Conservation (phyloP, 2,888 invertebrate species). For the Parapristionchus giblindavisi region DNA sequence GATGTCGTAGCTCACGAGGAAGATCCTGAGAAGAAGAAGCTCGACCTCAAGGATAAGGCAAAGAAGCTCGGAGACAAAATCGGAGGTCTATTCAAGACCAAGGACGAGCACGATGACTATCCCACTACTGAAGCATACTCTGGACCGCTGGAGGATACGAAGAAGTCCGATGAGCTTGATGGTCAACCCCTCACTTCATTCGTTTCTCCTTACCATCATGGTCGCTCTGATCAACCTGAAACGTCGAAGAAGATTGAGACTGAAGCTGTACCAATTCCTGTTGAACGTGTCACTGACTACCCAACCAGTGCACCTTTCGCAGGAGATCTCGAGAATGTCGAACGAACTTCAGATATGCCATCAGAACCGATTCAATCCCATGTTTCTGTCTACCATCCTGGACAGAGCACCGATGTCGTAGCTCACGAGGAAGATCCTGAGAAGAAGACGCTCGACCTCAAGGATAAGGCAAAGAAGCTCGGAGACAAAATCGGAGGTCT, state of each 20-base stretch:
- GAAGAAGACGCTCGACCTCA: slow-evolving; percentile 8
- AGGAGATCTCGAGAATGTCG: background rate
- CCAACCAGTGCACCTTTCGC: background rate
- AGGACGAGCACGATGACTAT: slow-evolving; percentile 11
- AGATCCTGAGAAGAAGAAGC: slow-evolving; percentile 11
- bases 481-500: background rate
- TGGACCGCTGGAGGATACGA: slow-evolving; percentile 1
- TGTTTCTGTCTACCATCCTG: background rate
- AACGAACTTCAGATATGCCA: background rate
- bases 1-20: background rate
- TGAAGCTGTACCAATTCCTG: background rate
- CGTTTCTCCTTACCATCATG: slow-evolving; percentile 5
- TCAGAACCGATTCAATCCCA: background rate
- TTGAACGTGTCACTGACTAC: background rate
- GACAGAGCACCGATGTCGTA: background rate
- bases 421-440: background rate
- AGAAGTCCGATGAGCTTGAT: background rate
- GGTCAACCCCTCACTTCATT: background rate
- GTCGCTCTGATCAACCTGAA: background rate
- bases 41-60: slow-evolving; percentile 10
- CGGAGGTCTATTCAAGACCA: background rate
- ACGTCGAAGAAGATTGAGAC: background rate
- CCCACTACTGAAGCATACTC: background rate
- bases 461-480: background rate
- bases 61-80: slow-evolving; percentile 2